Evolutionary conservation across 35 echinoderm and acorn worm species (phyloP).

Genomic region (Nesometra sesokonis): DNA sequence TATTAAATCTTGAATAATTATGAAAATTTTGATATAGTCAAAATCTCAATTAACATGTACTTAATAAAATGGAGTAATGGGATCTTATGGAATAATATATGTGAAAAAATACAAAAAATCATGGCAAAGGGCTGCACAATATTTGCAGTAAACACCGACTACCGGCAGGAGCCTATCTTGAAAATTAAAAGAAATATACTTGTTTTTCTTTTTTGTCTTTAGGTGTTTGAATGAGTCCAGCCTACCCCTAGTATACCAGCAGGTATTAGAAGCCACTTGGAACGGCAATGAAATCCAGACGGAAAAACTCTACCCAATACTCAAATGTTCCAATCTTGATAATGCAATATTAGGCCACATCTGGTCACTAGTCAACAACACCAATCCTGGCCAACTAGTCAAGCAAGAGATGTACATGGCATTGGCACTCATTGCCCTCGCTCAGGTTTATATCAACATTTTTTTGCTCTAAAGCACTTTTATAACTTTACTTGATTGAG

Average conservation of each 20-base stretch:
- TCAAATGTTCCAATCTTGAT: constrained; percentile 68
- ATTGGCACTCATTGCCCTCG: constrained; percentile 66
- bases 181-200: not conserved
- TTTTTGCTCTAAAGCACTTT: not conserved
- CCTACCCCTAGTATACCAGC: constrained; percentile 65
- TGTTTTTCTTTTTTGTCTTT: not conserved
- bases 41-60: too few species aligned
- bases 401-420: constrained; percentile 59
- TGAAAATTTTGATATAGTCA: too few species aligned
- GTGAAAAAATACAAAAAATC: not conserved
- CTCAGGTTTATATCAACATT: constrained; percentile 43
- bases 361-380: constrained; percentile 60
- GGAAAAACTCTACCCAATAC: constrained; percentile 55
- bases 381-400: constrained; percentile 51
- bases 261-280: constrained; percentile 76
- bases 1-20: too few species aligned
- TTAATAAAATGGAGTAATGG: too few species aligned
- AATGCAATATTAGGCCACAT: constrained; percentile 43
- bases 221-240: constrained; percentile 70
- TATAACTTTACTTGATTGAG: too few species aligned
- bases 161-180: not conserved
- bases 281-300: constrained; percentile 54
- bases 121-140: not conserved
- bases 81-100: not conserved
- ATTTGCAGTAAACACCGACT: not conserved